Evolutionary conservation across 2,797 vertebrate species (phyloP), one percentile per base, ranked within the genome.

Genomic region (Amazonetta brasiliensis): DNA sequence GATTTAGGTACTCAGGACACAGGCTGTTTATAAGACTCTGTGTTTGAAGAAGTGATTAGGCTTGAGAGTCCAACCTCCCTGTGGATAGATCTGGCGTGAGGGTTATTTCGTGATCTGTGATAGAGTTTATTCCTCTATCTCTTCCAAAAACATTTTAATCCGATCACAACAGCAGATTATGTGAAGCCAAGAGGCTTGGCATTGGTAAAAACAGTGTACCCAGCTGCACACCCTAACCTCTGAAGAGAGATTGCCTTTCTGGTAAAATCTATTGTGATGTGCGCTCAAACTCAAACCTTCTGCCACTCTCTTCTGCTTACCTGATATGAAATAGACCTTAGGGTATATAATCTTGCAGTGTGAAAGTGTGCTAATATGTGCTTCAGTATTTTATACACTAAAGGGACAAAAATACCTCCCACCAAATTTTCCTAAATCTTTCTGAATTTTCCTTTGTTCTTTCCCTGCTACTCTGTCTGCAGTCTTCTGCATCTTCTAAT

Each of bases 61-160:
- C 63, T 92, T 84, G 33, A 35, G 59, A 69, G 33, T 50, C 31
- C 46, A 85, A 41, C 16, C 62, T 31, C 35, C 6, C 58, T 55
- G 33, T 9, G 62, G 84, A 28, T 17, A 48, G 43, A 79, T 23
- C 41, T 73, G 33, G n/a, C 43, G 8, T 72, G n/a, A 78, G 20
- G 25, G 26, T 77, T 83, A 28, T 83, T 92, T 83, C 7, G 2
- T 6, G 4, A 22, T 87, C 26, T 84, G 62, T 56, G 58, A 41
- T 56, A 76, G 71, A 88, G 33, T 0, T 91, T 92, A 46, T 72
- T 88, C 23, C 35, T 72, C 50, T 58, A 6, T 67, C 67, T 76
- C n/a, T 76, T 89, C 72, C 43, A 68, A 83, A 90, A 84, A 11
- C 7, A 9, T 62, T 93, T 89, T 79, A 89, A 92, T 94, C 78